Evolutionary conservation across 2,888 invertebrate genomes (phyloP).

Genomic region (Pandemis heparana): DNA sequence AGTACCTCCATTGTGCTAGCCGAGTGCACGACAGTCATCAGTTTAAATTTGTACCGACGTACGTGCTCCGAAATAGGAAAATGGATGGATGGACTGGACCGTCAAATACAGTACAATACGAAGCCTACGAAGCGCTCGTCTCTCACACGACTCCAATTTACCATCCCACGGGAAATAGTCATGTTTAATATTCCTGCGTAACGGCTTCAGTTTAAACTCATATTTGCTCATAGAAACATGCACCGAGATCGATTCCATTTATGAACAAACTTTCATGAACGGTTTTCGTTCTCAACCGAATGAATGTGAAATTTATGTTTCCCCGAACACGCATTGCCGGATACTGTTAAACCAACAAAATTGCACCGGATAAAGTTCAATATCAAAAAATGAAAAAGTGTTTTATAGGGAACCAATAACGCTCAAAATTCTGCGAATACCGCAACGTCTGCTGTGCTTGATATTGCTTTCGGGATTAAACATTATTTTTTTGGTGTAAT

Average conservation of each 20-base stretch:
- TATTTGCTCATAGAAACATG: conserved; percentile 20
- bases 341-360: conserved; percentile 40
- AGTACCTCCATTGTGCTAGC: conserved; percentile 32
- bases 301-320: conserved; percentile 28
- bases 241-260: conserved; percentile 14
- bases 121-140: background rate
- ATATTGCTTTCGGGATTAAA: background rate
- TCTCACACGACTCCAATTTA: conserved; percentile 17
- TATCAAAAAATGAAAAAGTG: conserved; percentile 6
- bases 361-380: conserved; percentile 30
- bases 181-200: conserved; percentile 20
- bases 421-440: background rate
- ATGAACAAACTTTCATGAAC: conserved; percentile 25
- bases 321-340: conserved; percentile 27
- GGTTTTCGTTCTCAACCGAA: conserved; percentile 19
- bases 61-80: conserved; percentile 25
- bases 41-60: conserved; percentile 36
- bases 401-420: conserved; percentile 4
- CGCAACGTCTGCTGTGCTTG: background rate
- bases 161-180: conserved; percentile 26
- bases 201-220: conserved; percentile 4
- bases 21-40: conserved; percentile 35
- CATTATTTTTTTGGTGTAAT: background rate
- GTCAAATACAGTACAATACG: conserved; percentile 28
- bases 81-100: conserved; percentile 25